These are phyloP conservation scores for Centropyge bicolor DNA, from an alignment of 2,797 vertebrate species.

Conservation along the genomic window DNA sequence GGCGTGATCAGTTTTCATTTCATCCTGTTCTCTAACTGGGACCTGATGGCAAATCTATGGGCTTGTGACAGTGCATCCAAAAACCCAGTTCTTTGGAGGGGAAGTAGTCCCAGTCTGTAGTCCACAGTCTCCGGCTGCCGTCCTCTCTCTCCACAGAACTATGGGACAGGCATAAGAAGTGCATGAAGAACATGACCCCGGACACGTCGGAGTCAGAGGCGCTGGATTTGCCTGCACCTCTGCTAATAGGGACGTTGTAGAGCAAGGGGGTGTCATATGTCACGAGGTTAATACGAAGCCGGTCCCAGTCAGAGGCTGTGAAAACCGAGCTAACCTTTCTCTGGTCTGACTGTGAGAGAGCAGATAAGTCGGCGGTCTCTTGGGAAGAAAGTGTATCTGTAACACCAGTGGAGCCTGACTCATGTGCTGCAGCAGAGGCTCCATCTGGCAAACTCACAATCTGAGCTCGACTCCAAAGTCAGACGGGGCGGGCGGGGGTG, in stretches of 20 bases:
- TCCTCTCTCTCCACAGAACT: background rate
- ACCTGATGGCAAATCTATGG: conserved; percentile 3
- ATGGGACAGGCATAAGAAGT: background rate
- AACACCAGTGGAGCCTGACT: background rate
- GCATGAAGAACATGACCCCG: background rate
- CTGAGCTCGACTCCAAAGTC: background rate
- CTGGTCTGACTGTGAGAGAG: background rate
- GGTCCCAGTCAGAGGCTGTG: conserved; percentile 1
- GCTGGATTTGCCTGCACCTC: background rate
- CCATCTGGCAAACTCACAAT: background rate
- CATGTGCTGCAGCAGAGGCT: background rate
- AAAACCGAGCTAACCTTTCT: background rate
- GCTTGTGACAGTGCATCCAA: background rate
- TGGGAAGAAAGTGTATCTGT: conserved; percentile 1
- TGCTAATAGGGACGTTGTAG: background rate
- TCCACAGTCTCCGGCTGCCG: background rate
- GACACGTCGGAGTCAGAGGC: background rate
- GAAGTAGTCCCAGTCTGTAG: background rate
- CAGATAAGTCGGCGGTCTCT: background rate
- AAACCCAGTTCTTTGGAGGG: background rate
- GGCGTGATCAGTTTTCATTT: background rate
- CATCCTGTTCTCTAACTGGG: background rate
- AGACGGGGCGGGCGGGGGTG: background rate
- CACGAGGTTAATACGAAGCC: conserved; percentile 20
- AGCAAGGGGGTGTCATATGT: background rate